A percentile compares a stretch with the other conserved stretches of the same genome.
These are phyloP conservation scores for Sycophila sp. DNA, from an alignment of 1,140 invertebrate genomes.

Conservation along the genomic window DNA sequence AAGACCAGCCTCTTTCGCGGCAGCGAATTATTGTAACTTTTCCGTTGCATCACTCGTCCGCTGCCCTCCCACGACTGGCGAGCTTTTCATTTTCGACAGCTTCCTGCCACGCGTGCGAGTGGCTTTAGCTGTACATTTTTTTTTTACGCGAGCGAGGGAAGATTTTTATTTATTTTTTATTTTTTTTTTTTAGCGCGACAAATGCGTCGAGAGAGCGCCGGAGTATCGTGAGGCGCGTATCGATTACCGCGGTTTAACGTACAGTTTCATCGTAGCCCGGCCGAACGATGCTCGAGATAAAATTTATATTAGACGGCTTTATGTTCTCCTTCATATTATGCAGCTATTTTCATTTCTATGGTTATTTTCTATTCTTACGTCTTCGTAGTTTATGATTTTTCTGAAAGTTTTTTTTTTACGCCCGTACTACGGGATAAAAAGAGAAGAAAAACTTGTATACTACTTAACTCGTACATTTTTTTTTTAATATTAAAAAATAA, in stretches of 20 bases:
- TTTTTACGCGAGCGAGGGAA: too few relatives aligned
- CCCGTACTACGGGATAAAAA: too few relatives aligned
- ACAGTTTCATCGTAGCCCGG: too few relatives aligned
- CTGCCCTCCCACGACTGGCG: neutral
- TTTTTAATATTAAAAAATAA: too few relatives aligned
- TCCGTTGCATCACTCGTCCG: neutral
- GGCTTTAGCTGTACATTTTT: too few relatives aligned
- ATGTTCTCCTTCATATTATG: neutral
- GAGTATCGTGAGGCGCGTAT: neutral
- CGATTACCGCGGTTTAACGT: constrained; percentile 5
- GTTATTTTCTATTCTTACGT: neutral
- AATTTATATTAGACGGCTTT: constrained; percentile 7
- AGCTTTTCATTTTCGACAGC: neutral
- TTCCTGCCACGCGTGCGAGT: too few relatives aligned
- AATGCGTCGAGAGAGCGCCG: neutral
- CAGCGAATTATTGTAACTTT: constrained; percentile 15
- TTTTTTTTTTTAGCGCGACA: neutral
- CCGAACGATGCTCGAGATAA: neutral
- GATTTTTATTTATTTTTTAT: neutral
- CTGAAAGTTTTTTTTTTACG: too few relatives aligned
- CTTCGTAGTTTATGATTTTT: too few relatives aligned
- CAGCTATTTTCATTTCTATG: neutral
- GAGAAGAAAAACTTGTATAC: too few relatives aligned
- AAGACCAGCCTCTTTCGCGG: neutral
- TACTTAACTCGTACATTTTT: too few relatives aligned